phyloP scores from a whole-genome alignment of 1,140 invertebrate species.

The Lepidurus apus region DNA sequence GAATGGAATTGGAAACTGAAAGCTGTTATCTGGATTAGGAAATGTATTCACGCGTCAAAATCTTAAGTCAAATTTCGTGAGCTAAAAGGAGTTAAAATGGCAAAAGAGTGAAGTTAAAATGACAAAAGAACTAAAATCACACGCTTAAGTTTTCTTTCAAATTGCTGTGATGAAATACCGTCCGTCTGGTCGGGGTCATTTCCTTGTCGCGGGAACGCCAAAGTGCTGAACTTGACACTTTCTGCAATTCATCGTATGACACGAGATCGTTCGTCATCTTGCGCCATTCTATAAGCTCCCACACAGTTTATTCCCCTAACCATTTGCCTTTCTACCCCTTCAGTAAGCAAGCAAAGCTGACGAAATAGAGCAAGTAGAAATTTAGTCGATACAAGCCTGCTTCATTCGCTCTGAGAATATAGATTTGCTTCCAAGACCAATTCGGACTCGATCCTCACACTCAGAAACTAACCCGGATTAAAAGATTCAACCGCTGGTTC shows the following conservation, averaged over 20 bases:
- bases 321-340: not conserved
- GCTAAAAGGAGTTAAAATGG: too few relatives aligned
- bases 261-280: conserved; percentile 3
- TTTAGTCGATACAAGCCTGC: not conserved
- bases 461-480: not conserved
- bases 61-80: too few relatives aligned
- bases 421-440: not conserved
- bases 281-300: not conserved
- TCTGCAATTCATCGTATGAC: not conserved
- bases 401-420: not conserved
- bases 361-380: not conserved
- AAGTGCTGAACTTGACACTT: not conserved
- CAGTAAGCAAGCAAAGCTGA: not conserved
- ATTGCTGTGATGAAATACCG: too few relatives aligned
- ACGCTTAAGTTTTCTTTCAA: too few relatives aligned
- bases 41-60: too few relatives aligned
- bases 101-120: too few relatives aligned
- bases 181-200: not conserved
- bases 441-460: not conserved
- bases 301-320: not conserved
- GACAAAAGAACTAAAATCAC: too few relatives aligned
- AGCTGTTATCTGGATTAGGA: too few relatives aligned
- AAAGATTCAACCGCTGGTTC: not conserved
- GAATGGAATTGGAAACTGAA: too few relatives aligned
- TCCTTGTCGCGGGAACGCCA: not conserved